Base-by-base conservation (phyloP, 2,113 vertebrate species). In the Phalacrocorax carbo region DNA sequence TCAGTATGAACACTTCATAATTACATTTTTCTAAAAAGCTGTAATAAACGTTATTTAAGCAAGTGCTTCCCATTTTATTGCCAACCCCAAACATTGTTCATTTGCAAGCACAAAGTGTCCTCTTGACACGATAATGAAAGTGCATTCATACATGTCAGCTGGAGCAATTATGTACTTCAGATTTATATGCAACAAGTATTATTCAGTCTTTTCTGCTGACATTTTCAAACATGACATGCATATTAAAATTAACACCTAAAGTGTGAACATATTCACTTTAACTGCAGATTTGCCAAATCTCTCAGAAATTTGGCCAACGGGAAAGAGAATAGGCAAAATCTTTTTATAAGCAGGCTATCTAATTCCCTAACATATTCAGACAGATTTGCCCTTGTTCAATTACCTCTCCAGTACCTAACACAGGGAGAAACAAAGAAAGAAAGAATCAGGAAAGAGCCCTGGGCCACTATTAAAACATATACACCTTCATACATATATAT, bases 121-220 rank as follows among this genome's bases (percentile, higher is more conserved):
- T 98, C 98, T 98, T 98, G 98, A 98, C 97, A 97, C 60, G 95
- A 93, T 98, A 98, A 98, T 98, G 98, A 98, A 98, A 97, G 98
- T 98, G 98, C 98, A 98, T 98, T 98, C 98, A 98, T 96, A 98
- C 96, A 97, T 98, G 98, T 98, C 98, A 98, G 96, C 96, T 96
- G 95, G 97, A 96, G 97, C 98, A 98, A 98, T 98, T 98, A 98
- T 97, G 96, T 88, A 97, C 97, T 97, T 97, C 97, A 98, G 94
- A 97, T 97, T 98, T 96, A 97, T 97, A 92, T 0, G 96, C 97
- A 46, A 25, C 90, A 96, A 98, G 97, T 97, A 98, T 98, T 97
- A 90, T 96, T 96, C 96, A 96, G 97, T 94, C 96, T 95, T 97
- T 97, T 96, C 97, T 95, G 97, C 97, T 98, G 98, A 98, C 98